These are phyloP conservation scores for Autographa gamma DNA, from an alignment of 2,888 invertebrate genomes.

Conservation along the genomic window DNA sequence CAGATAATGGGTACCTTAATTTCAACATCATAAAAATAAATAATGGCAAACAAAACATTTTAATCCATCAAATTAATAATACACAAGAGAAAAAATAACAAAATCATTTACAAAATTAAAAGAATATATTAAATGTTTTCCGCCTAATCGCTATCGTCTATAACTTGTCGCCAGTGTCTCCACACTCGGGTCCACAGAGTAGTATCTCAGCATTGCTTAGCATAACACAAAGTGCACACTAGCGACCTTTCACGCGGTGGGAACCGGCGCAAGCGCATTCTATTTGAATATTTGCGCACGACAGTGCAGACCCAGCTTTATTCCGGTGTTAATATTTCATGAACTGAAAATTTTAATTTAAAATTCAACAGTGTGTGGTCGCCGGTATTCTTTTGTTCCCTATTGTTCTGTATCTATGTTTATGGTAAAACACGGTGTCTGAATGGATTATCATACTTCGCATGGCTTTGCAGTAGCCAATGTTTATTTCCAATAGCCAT, in stretches of 20 bases:
- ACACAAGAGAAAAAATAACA: too few relatives aligned
- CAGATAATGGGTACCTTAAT: too few relatives aligned
- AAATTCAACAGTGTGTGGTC: constrained; percentile 69
- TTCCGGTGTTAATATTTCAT: constrained; percentile 81
- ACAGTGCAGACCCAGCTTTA: constrained; percentile 70
- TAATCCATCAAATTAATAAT: too few relatives aligned
- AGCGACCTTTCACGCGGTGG: constrained; percentile 74
- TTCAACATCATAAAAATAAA: too few relatives aligned
- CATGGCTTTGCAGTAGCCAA: constrained; percentile 12
- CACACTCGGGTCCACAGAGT: constrained; percentile 65
- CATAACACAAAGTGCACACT: constrained; percentile 77
- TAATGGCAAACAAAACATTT: too few relatives aligned
- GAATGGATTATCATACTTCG: constrained; percentile 34
- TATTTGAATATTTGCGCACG: constrained; percentile 74
- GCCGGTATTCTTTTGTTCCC: constrained; percentile 49
- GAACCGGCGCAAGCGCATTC: constrained; percentile 74
- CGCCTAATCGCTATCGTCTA: constrained; percentile 48
- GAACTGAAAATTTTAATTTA: constrained; percentile 78
- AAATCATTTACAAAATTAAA: too few relatives aligned
- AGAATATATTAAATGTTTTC: too few relatives aligned
- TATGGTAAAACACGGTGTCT: constrained; percentile 22
- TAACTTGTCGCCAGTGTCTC: constrained; percentile 38
- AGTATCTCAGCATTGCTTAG: constrained; percentile 71
- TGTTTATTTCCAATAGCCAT: background rate
- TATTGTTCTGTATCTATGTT: constrained; percentile 39